Percentiles rank a stretch among this genome's conserved stretches.
These are phyloP conservation scores for Ailuropoda melanoleuca DNA, from an alignment of 2,113 vertebrate genomes.

Conservation along the genomic window DNA sequence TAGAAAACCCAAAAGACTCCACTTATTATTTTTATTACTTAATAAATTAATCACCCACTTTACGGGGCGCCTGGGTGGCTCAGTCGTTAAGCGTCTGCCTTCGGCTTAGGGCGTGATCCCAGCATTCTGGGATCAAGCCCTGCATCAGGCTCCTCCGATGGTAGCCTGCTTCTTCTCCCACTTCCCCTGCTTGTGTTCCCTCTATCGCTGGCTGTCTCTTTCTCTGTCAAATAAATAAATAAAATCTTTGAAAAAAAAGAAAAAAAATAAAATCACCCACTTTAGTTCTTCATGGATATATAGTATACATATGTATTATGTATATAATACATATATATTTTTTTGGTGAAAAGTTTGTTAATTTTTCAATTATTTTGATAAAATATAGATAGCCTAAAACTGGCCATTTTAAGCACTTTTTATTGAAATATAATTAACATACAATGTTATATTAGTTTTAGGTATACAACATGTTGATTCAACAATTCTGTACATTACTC, in stretches of 20 bases:
- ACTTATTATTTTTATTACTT: not conserved
- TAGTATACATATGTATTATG: not conserved
- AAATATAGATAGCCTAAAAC: not conserved
- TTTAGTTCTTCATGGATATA: not conserved
- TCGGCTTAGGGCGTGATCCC: too few species aligned
- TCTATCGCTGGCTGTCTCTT: too few species aligned
- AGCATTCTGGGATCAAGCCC: too few species aligned
- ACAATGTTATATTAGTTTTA: not conserved
- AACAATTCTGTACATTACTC: not conserved
- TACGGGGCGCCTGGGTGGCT: too few species aligned
- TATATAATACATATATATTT: not conserved
- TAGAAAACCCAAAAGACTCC: not conserved
- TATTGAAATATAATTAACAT: not conserved
- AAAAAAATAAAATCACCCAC: not conserved
- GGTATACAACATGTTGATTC: not conserved
- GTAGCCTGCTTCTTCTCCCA: too few species aligned
- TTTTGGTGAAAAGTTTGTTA: not conserved
- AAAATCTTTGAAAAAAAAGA: too few species aligned
- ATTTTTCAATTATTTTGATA: not conserved
- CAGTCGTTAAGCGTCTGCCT: too few species aligned
- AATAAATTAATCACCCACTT: not conserved
- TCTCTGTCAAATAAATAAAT: too few species aligned
- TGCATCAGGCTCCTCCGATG: too few species aligned
- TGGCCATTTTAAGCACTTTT: not conserved
- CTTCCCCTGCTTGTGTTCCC: too few species aligned